These are phyloP conservation scores for Mimachlamys varia DNA, from an alignment of 2,888 invertebrate species.

Conservation along the genomic window DNA sequence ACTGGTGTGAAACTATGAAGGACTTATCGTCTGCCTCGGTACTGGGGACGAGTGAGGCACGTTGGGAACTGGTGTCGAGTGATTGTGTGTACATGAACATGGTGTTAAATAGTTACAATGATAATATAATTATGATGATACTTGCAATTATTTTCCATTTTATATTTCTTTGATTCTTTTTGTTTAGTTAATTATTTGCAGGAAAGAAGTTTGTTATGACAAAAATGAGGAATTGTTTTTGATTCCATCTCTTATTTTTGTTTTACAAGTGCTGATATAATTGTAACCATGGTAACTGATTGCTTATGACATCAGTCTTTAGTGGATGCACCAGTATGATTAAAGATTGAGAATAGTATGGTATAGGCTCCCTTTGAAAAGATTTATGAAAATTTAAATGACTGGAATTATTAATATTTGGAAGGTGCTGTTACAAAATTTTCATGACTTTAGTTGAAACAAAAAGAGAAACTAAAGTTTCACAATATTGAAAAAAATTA, in stretches of 20 bases:
- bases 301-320: not conserved
- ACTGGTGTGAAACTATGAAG: not conserved
- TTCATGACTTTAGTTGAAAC: no score
- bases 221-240: not conserved
- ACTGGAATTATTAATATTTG: no score
- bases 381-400: no score
- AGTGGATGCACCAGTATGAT: not conserved
- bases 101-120: not conserved
- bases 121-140: slow-evolving; percentile 28
- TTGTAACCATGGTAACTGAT: not conserved
- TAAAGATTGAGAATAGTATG: no score
- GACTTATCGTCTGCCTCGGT: not conserved
- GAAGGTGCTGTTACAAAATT: no score
- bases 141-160: slow-evolving; percentile 36
- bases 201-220: not conserved
- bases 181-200: slow-evolving; percentile 19
- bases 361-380: no score
- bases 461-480: not conserved
- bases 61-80: not conserved
- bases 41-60: not conserved
- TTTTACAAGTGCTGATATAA: not conserved
- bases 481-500: not conserved
- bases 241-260: not conserved
- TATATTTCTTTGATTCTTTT: not conserved
- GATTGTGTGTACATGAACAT: not conserved